Percentiles rank a stretch among this genome's conserved stretches.
These are phyloP conservation scores for Hesperia comma DNA, from an alignment of 2,888 invertebrate species.

Conservation along the genomic window DNA sequence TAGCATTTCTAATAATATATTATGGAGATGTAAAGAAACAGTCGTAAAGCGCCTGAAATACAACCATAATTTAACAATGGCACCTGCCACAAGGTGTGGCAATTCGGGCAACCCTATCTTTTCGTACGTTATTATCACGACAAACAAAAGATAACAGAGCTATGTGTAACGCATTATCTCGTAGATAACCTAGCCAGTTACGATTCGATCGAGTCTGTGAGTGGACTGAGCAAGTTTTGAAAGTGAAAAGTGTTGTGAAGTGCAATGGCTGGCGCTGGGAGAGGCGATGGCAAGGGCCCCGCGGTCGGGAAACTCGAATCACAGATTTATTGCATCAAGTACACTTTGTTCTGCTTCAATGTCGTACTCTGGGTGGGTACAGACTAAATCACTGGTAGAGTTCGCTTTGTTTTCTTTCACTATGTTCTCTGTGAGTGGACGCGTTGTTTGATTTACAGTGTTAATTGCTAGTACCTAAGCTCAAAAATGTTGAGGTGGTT, in stretches of 20 bases:
- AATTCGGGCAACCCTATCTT: conserved; percentile 66
- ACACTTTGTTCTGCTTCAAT: conserved; percentile 92
- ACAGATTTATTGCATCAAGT: conserved; percentile 91
- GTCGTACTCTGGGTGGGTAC: conserved; percentile 90
- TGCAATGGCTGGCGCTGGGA: conserved; percentile 84
- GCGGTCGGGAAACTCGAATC: conserved; percentile 87
- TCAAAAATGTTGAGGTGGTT: no score
- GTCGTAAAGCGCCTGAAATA: neutral
- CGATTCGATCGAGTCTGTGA: conserved; percentile 58
- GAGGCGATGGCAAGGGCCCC: conserved; percentile 77
- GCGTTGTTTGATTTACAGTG: no score
- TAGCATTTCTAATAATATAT: no score
- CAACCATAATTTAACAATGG: conserved; percentile 5
- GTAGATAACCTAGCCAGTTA: conserved; percentile 66
- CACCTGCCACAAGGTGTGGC: conserved; percentile 65
- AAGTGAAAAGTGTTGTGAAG: conserved; percentile 54
- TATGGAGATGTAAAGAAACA: no score
- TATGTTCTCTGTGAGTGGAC: no score
- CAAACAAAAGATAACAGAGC: conserved; percentile 79
- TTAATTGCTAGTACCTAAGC: no score
- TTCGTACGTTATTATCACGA: conserved; percentile 69
- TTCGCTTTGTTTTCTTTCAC: no score
- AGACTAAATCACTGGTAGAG: conserved; percentile 35
- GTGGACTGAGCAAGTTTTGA: conserved; percentile 52
- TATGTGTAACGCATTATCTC: conserved; percentile 66